These are phyloP conservation scores for Acanthurus tractus DNA, from an alignment of 2,797 vertebrate species.

Conservation along the genomic window DNA sequence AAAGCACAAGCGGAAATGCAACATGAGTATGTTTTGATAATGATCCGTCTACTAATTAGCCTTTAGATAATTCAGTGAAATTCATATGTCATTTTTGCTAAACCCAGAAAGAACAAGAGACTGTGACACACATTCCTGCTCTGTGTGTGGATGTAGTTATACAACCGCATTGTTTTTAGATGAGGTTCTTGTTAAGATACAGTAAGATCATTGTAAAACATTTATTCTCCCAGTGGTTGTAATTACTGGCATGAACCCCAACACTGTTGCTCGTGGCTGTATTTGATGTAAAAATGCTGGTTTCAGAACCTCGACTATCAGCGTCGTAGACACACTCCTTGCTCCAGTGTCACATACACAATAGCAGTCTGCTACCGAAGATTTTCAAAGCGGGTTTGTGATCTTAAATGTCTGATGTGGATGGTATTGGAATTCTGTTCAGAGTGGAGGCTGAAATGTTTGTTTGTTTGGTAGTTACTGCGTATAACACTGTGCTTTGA, in stretches of 20 bases:
- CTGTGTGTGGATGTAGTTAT: not conserved
- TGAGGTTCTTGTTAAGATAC: not conserved
- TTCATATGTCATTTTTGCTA: not conserved
- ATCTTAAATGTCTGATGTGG: slow-evolving; percentile 25
- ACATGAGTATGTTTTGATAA: not conserved
- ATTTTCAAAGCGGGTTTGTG: slow-evolving; percentile 18
- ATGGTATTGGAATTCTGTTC: slow-evolving; percentile 13
- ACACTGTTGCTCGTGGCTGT: not conserved
- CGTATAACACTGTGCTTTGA: slow-evolving; percentile 22
- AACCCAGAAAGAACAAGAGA: not conserved
- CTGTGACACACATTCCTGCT: not conserved
- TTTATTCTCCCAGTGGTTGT: slow-evolving; percentile 16
- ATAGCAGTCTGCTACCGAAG: not conserved
- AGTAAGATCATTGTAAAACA: not conserved
- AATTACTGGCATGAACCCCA: slow-evolving; percentile 5
- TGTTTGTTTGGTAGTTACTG: slow-evolving; percentile 27
- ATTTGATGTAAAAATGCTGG: slow-evolving; percentile 5
- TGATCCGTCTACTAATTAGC: not conserved
- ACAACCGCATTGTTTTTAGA: not conserved
- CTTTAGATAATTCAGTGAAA: not conserved
- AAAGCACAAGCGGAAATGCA: not conserved
- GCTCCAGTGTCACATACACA: not conserved
- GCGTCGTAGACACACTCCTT: not conserved
- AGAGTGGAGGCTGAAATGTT: slow-evolving; percentile 20
- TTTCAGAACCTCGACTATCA: not conserved